These are phyloP conservation scores for Sarotherodon lohbergeri DNA, from an alignment of 2,113 vertebrate species.

Conservation along the genomic window DNA sequence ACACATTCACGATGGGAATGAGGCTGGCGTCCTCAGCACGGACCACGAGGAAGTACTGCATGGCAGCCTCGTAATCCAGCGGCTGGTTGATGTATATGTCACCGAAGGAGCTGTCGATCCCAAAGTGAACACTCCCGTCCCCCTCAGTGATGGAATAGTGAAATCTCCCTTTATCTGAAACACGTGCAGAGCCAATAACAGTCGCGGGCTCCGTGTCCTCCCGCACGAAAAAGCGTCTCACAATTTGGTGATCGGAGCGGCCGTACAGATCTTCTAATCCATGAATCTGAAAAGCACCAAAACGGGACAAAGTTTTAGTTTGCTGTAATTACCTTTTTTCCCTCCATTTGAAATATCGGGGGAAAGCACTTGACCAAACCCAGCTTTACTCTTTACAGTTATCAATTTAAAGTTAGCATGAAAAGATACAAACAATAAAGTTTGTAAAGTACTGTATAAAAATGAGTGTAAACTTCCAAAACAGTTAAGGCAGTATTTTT, in stretches of 20 bases:
- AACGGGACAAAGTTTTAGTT: background rate
- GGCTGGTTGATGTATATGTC: constrained; percentile 80
- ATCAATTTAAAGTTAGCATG: background rate
- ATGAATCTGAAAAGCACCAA: constrained; percentile 71
- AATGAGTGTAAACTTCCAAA: background rate
- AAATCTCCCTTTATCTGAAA: constrained; percentile 47
- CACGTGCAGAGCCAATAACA: constrained; percentile 70
- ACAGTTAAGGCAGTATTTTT: background rate
- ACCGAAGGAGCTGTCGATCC: constrained; percentile 76
- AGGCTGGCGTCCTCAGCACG: constrained; percentile 56
- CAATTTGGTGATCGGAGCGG: constrained; percentile 38
- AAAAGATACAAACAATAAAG: background rate
- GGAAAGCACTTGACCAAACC: background rate
- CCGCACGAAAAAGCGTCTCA: constrained; percentile 73
- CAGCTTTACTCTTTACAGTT: background rate
- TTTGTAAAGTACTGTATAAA: background rate
- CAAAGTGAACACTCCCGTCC: constrained; percentile 75
- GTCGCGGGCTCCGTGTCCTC: constrained; percentile 79
- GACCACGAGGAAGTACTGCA: constrained; percentile 78
- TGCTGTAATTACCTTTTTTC: background rate
- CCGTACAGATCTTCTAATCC: constrained; percentile 44
- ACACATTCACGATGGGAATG: constrained; percentile 58
- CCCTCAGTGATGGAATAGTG: constrained; percentile 75
- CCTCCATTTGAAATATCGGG: background rate
- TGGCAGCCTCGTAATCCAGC: constrained; percentile 83